Base-by-base conservation (phyloP, 2,113 vertebrate genomes). In the Archilochus colubris region DNA sequence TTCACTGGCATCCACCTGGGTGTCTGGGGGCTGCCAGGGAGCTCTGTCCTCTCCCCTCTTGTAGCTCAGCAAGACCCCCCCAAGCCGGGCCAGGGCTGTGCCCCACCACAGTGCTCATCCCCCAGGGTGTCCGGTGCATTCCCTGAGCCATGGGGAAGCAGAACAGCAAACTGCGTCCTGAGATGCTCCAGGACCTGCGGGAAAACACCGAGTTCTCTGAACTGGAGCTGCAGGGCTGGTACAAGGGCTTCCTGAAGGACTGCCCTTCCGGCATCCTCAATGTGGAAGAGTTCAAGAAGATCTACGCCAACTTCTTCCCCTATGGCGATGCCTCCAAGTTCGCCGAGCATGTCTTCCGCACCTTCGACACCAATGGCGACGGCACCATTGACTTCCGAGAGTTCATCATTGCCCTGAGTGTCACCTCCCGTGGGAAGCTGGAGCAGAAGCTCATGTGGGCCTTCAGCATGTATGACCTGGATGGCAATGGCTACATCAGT, bases 361-460 rank as follows among this genome's bases (percentile, higher is more conserved):
- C 99, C 38, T 99, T 99, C 7, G 99, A 99, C 98, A 99, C 99
- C 97, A 99, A 99, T 79, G 98, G 97, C 2, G 99, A 99, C 0
- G 99, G 99, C 72, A 99, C 99, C 93, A 99, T 99, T 82, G 99
- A 99, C 96, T 99, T 99, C 97, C 98, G 99, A 97, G 99, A 99
- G 98, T 99, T 99, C 98, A 99, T 99, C 98, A 99, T 99, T 16
- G 99, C 99, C 5, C 98, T 99, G 94, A 99, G 99, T 9, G 99
- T 99, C 93, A 99, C 99, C 48, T 99, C 99, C 11, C 98, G 99
- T 1, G 99, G 99, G 14, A 99, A 99, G 93, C 98, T 99, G 98
- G 99, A 99, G 98, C 99, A 99, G 98, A 99, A 99, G 97, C 98
- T 99, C 89, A 99, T 99, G 97, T 99, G 99, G 99, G 99, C 99